Evolutionary conservation across 1,140 invertebrate species (phyloP).

Genomic region (Cherax destructor): DNA sequence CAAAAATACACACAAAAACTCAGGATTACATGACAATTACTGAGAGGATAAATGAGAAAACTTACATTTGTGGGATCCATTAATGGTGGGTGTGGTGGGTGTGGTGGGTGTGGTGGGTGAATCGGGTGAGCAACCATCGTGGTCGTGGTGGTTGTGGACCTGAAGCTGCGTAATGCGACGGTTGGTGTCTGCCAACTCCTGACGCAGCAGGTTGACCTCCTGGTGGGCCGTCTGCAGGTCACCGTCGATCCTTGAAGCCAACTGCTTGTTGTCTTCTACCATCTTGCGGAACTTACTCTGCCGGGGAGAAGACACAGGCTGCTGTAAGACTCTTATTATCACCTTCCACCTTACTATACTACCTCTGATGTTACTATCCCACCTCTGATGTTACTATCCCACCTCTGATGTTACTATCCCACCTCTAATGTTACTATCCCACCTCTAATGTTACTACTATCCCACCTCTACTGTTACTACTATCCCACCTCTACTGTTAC

Average conservation of each 20-base stretch:
- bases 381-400: too few species aligned
- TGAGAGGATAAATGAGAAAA: neutral
- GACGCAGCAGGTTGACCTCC: constrained; percentile 78
- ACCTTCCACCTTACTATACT: too few species aligned
- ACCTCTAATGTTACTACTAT: too few species aligned
- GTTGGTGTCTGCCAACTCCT: constrained; percentile 78
- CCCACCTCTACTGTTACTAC: too few species aligned
- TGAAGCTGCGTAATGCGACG: constrained; percentile 75
- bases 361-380: too few species aligned
- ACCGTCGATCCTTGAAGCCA: constrained; percentile 81
- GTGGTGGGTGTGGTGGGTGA: neutral
- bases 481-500: too few species aligned
- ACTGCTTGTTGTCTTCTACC: constrained; percentile 83
- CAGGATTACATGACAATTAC: too few species aligned
- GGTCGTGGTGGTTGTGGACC: constrained; percentile 22
- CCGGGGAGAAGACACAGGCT: neutral
- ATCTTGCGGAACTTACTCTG: constrained; percentile 82
- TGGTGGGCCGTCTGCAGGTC: constrained; percentile 80
- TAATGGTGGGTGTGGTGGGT: constrained; percentile 20
- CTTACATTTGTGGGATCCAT: constrained; percentile 60
- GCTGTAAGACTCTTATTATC: too few species aligned
- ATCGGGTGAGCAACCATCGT: neutral
- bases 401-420: too few species aligned
- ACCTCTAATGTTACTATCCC: too few species aligned
- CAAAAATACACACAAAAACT: too few species aligned